phyloP scores from a whole-genome alignment of 2,797 vertebrate species.

The Tenualosa ilisha region DNA sequence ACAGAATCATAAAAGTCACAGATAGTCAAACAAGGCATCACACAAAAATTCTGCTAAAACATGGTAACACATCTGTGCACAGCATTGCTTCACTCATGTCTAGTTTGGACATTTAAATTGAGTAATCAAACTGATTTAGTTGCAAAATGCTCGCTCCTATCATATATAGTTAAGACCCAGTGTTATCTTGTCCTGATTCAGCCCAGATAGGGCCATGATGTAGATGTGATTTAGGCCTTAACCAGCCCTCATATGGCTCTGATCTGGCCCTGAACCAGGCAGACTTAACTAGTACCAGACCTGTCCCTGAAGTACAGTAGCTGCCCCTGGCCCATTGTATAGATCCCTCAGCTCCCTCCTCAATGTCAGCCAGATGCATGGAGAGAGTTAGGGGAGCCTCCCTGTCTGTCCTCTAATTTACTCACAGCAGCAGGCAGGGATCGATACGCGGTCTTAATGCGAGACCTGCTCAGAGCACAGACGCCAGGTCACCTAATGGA shows the following conservation, averaged over 20 bases:
- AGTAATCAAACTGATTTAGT: too few relatives aligned
- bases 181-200: too few relatives aligned
- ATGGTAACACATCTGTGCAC: too few relatives aligned
- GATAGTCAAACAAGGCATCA: too few relatives aligned
- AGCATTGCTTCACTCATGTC: too few relatives aligned
- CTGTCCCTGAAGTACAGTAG: background rate
- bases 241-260: background rate
- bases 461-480: background rate
- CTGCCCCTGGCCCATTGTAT: background rate
- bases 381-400: background rate
- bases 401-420: background rate
- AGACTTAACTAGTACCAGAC: background rate
- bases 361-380: conserved; percentile 3
- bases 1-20: too few relatives aligned
- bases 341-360: background rate
- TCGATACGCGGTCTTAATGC: background rate
- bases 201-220: background rate
- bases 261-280: background rate
- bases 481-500: background rate
- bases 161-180: too few relatives aligned
- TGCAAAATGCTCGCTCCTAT: too few relatives aligned
- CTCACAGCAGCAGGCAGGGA: background rate
- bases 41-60: too few relatives aligned
- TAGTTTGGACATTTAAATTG: too few relatives aligned
- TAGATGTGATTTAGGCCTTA: background rate